Evolutionary conservation across 2,888 invertebrate genomes (phyloP).

Genomic region (Gymnocheta viridis): DNA sequence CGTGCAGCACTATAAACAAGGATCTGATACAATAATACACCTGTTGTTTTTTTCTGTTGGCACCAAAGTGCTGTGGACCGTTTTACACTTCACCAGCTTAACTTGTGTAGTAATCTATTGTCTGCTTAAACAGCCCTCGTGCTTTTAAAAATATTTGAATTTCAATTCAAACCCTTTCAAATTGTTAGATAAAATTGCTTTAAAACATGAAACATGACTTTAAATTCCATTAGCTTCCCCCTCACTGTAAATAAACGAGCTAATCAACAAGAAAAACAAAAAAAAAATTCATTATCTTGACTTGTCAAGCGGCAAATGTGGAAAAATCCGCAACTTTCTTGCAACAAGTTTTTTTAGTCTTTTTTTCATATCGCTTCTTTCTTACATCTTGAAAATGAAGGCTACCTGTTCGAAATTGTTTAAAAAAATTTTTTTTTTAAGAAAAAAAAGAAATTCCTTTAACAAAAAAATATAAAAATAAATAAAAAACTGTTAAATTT

Average conservation of each 20-base stretch:
- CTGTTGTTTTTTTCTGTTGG: too few relatives aligned
- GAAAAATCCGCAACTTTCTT: conserved; percentile 60
- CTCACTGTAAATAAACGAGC: conserved; percentile 8
- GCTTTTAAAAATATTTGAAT: not conserved
- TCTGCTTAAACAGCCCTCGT: not conserved
- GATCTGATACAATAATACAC: too few relatives aligned
- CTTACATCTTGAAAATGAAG: conserved; percentile 20
- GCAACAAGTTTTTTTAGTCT: conserved; percentile 43
- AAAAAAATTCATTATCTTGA: conserved; percentile 31
- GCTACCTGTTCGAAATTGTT: conserved; percentile 53
- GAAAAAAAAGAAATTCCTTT: conserved; percentile 37
- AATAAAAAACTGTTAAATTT: conserved; percentile 44
- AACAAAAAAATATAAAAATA: not conserved
- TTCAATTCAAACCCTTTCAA: conserved; percentile 29
- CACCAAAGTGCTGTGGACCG: too few relatives aligned
- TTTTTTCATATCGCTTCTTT: not conserved
- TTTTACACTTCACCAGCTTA: too few relatives aligned
- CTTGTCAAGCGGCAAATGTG: conserved; percentile 31
- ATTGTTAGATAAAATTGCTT: conserved; percentile 9
- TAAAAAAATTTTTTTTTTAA: not conserved
- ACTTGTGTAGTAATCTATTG: too few relatives aligned
- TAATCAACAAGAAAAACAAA: not conserved
- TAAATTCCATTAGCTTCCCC: conserved; percentile 1
- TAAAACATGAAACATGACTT: not conserved
- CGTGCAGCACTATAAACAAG: too few relatives aligned